phyloP scores from a whole-genome alignment of 1,140 invertebrate species.

The Daktulosphaira vitifoliae region DNA sequence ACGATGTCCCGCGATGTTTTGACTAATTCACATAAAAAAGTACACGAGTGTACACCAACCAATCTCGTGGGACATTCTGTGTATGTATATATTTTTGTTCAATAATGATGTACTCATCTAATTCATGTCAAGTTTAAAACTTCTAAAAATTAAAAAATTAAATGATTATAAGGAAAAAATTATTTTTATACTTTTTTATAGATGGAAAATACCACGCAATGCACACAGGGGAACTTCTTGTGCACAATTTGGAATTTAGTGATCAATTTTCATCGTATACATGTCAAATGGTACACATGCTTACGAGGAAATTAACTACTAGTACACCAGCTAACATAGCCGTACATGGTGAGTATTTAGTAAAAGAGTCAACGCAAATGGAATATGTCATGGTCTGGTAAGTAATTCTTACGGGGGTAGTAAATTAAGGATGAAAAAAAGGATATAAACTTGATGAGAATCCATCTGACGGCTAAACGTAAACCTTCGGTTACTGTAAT shows the following conservation, averaged over 20 bases:
- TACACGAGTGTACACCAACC: too few relatives aligned
- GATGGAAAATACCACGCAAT: constrained; percentile 71
- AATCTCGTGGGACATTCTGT: too few relatives aligned
- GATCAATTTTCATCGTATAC: constrained; percentile 65
- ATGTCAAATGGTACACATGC: constrained; percentile 67
- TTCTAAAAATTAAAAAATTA: too few relatives aligned
- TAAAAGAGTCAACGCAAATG: not conserved
- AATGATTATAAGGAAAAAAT: too few relatives aligned
- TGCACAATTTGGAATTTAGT: constrained; percentile 64
- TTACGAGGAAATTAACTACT: constrained; percentile 63
- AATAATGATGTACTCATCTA: too few relatives aligned
- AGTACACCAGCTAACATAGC: constrained; percentile 62
- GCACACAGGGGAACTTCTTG: constrained; percentile 68
- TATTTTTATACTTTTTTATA: too few relatives aligned
- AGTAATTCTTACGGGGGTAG: not conserved
- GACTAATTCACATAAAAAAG: too few relatives aligned
- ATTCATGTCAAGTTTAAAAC: too few relatives aligned
- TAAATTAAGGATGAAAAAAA: not conserved
- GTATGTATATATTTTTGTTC: too few relatives aligned
- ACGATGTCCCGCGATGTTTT: too few relatives aligned
- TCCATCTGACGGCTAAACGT: not conserved
- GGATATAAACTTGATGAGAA: not conserved
- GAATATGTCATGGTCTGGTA: not conserved
- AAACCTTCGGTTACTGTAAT: not conserved
- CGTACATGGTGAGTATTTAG: constrained; percentile 9